Conservation (phyloP, 2,888 invertebrate genomes). For the Chrysodeixis includens region DNA sequence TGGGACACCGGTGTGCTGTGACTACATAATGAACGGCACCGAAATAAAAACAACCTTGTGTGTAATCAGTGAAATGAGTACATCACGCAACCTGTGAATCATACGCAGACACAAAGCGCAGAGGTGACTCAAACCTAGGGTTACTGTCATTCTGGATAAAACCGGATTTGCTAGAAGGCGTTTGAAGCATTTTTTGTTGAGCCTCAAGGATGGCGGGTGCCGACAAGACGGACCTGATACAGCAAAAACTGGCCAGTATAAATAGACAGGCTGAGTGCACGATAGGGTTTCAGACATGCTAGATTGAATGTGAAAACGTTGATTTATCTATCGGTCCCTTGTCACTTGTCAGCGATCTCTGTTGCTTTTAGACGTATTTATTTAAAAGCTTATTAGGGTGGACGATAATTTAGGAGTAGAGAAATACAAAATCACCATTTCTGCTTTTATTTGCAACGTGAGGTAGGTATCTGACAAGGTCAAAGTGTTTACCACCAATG, state of each 20-base stretch:
- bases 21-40: constrained; percentile 61
- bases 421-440: neutral
- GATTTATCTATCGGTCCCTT: neutral
- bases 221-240: constrained; percentile 17
- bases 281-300: constrained; percentile 11
- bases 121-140: constrained; percentile 59
- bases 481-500: neutral
- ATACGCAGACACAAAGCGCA: constrained; percentile 57
- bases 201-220: constrained; percentile 40
- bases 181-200: constrained; percentile 35
- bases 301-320: neutral
- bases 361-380: neutral
- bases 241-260: constrained; percentile 14
- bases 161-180: constrained; percentile 55
- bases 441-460: neutral
- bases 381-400: neutral
- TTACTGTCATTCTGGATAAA: constrained; percentile 52
- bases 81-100: constrained; percentile 77
- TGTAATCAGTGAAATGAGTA: constrained; percentile 71
- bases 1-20: constrained; percentile 48
- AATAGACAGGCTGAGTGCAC: neutral
- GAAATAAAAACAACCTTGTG: constrained; percentile 71
- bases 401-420: neutral
- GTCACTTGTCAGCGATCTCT: neutral
- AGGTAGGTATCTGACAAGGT: neutral